Base-by-base conservation (phyloP, 1,140 invertebrate genomes). In the Capitella teleta region DNA sequence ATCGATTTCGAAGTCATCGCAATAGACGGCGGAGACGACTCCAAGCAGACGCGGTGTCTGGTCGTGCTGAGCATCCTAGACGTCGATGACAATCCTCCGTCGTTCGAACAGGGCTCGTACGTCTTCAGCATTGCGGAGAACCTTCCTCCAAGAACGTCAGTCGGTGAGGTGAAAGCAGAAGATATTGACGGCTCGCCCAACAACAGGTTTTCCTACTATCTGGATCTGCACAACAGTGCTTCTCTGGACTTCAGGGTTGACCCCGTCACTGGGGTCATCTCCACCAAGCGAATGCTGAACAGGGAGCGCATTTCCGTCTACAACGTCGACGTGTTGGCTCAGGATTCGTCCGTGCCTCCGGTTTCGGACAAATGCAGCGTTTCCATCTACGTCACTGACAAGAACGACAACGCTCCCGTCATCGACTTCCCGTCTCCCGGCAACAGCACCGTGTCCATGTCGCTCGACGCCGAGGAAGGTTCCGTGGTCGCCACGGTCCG, bases 381-480 rank as follows among this genome's bases (percentile, higher is more conserved):
- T 6, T 32, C 53, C 18, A 28, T 54, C 8, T 42, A 51, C 43
- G 30, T 54, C 18, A 32, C 37, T 6, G 53, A 54, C 43, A 36
- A 53, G n/a, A 54, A 54, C 48, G 53, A 54, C 28, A 54, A 54
- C 28, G 21, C n/a, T 5, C 53, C 53, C 4, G 14, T 54, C 16
- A 50, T 54, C 21, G 25, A 28, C n/a, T 54, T 51, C 34, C 53
- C 53, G 19, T 28, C 28, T 14, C 24, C 6, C 6, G 28, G 21
- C 28, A 54, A 54, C 32, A 25, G 50, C 19, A 54, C 53, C 8
- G 47, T 54, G 14, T 24, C 24, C 10, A 28, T 53, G 6, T 53
- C 52, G 18, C 41, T 26, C 40, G 42, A 26, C 12, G 40, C 52
- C 19, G 36, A 36, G 3, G 24, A 28, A 12, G 38, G 38, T 21